Evolutionary conservation across 2,888 invertebrate species (phyloP), one percentile per base, ranked within the genome.

Genomic region (Pristionchus fissidentatus): DNA sequence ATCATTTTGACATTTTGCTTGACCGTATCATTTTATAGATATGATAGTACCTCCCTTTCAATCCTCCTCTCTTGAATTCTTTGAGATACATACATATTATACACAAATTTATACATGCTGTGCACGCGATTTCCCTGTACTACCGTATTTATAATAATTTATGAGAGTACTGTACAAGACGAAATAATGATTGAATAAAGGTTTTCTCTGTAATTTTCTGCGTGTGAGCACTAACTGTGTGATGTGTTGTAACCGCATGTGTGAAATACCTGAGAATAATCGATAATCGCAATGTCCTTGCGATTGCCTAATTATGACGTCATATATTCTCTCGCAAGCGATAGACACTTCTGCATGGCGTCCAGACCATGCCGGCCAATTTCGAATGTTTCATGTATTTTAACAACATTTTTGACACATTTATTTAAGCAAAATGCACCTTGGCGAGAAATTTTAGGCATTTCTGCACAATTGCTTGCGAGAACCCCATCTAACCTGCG

Each of bases 61-160:
- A 5, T 57, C 7, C 15, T 55, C 55, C 10, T 35, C 70, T 26
- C 38, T 10, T 4, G n/a, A 41, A 22, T 41, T n/a, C 5, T 10
- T 70, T 70, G 70, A 70, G 19, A 70, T 70, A 70, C 70, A 41
- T 35, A 66, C 70, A 70, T 70, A 70, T 70, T 70, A 43, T 43
- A 41, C 66, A 2, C 5, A 62, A 38, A 70, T 38, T 38, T 66
- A 66, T 70, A 43, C 43, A 70, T 70, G 70, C 70, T 70, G 70
- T 70, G 70, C 70, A 70, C 70, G n/a, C n/a, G 38, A 70, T 70
- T 26, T n/a, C 43, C 5, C n/a, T 41, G 26, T 13, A 7, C n/a
- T 3, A 70, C 26, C 43, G 70, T 70, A 70, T 70, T 70, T 70
- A 70, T 70, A 70, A 70, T 70, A 70, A 70, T 43, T 70, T 70